Base-by-base conservation (phyloP, 2,113 vertebrate genomes). In the Polyodon spathula region DNA sequence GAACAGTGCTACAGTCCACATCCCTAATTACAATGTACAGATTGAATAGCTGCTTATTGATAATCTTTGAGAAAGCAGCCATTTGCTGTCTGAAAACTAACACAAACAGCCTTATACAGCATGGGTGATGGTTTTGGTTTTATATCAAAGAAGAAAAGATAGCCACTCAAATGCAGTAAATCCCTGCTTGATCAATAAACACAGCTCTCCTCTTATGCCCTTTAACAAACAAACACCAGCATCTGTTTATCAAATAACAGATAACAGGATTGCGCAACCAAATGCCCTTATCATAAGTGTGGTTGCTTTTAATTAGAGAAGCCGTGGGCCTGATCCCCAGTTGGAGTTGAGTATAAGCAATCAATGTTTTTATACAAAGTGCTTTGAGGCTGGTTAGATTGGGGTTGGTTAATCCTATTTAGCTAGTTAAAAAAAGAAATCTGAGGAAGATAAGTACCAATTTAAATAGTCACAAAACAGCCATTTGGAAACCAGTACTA, bases 371-470 rank as follows among this genome's bases (percentile, higher is more conserved):
- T n/a, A 50, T n/a, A 50, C 48, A n/a, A n/a, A 6, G 12, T 50
- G 48, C 27, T 27, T 27, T 27, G 27, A 27, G 27, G 6, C 48
- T 12, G 48, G 12, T n/a, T n/a, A 11, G 6, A n/a, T 6, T n/a
- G 48, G 48, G 48, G 48, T n/a, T 50, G 12, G 48, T 50, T 50
- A 50, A 50, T 50, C 48, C 48, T 50, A 5, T 50, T 50, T 50
- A n/a, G 2, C 14, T 50, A 12, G 48, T 50, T 50, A 50, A 50
- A n/a, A 50, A 27, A 50, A 6, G 48, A 50, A 6, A 50, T 14
- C 11, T 50, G 46, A 14, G 15, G 15, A 11, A 50, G 6, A 6
- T 50, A 50, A 50, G 5, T 14, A n/a, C 4, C 48, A 6, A 1
- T 50, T 50, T 14, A 50, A 14, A n/a, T 6, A 50, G 8, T 10